A percentile compares a stretch with the other conserved stretches of the same genome.
phyloP scores from a whole-genome alignment of 2,888 invertebrate genomes.

The Pammene aurita region DNA sequence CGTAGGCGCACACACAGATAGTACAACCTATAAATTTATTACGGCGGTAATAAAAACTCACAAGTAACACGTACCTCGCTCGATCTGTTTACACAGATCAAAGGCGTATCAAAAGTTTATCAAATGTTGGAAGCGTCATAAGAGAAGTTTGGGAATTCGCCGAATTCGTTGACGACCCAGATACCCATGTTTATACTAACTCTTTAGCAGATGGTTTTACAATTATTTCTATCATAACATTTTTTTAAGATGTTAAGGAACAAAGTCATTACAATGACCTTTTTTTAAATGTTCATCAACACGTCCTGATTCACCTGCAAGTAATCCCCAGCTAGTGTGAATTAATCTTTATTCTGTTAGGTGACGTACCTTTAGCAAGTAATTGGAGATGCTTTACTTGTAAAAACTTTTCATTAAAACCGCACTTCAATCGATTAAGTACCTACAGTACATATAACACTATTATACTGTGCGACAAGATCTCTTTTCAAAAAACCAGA shows the following conservation, averaged over 20 bases:
- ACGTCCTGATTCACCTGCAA: too few relatives aligned
- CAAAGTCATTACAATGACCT: too few relatives aligned
- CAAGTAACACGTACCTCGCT: slow-evolving; percentile 80
- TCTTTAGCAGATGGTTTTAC: slow-evolving; percentile 44
- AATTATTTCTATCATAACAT: not conserved
- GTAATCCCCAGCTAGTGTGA: too few relatives aligned
- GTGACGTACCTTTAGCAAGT: too few relatives aligned
- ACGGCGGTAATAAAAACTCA: slow-evolving; percentile 73
- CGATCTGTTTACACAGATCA: slow-evolving; percentile 80
- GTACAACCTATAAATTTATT: slow-evolving; percentile 77
- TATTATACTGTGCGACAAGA: too few relatives aligned
- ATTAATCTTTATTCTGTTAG: too few relatives aligned
- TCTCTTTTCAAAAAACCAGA: not conserved
- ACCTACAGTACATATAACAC: not conserved
- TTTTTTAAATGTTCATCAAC: too few relatives aligned
- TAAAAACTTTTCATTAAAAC: too few relatives aligned
- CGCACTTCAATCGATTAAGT: too few relatives aligned
- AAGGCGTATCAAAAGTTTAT: slow-evolving; percentile 73
- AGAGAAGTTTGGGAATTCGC: slow-evolving; percentile 55
- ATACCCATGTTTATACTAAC: slow-evolving; percentile 51
- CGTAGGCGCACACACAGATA: slow-evolving; percentile 71
- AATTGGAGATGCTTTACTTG: too few relatives aligned
- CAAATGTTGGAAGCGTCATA: slow-evolving; percentile 64
- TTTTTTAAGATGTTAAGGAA: too few relatives aligned
- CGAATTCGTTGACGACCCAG: slow-evolving; percentile 57